Evolutionary conservation across 2,888 invertebrate species (phyloP), one percentile per base, ranked within the genome.

Genomic region (Heliconius erato): DNA sequence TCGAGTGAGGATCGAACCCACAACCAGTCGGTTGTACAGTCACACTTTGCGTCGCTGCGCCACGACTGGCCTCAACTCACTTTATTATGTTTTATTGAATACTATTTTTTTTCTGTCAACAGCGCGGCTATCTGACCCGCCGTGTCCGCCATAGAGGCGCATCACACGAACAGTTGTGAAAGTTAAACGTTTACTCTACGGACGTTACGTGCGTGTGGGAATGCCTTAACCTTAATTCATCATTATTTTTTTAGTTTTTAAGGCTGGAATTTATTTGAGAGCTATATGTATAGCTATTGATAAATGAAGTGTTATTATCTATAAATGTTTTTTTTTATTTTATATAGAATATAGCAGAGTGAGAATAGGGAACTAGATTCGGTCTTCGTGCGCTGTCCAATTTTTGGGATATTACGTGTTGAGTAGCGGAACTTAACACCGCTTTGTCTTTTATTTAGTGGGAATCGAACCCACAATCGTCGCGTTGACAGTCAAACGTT

Each of bases 101-200:
- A 69, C 12, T 65, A 54, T 74, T 68, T 16, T 81, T 72, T 59
- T 76, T 63, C 87, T 87, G 1, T 86, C 26, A 72, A 72, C 44
- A 93, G 93, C 88, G 85, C 90, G 90, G 88, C 91, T 87, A 81
- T 67, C 85, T 77, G 88, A 87, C 32, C 85, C 83, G 67, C 72
- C 85, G 83, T 89, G 86, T 78, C 90, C 87, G 83, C 90, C 90
- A 90, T 91, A 90, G 85, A 78, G 69, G 79, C 71, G 49, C 23
- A n/a, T 72, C 76, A 63, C 74, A 74, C 81, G 74, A 44, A 72
- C 82, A 74, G 77, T 82, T 81, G 79, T 85, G 84, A 83, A 83
- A 84, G 85, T 86, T 86, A 85, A 85, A 85, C 84, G 83, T 85
- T 82, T 86, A 85, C 82, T 84, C 81, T 63, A 72, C 65, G 79